Evolutionary conservation across 1,140 invertebrate species (phyloP).

Genomic region (Rhagoletis zephyria): DNA sequence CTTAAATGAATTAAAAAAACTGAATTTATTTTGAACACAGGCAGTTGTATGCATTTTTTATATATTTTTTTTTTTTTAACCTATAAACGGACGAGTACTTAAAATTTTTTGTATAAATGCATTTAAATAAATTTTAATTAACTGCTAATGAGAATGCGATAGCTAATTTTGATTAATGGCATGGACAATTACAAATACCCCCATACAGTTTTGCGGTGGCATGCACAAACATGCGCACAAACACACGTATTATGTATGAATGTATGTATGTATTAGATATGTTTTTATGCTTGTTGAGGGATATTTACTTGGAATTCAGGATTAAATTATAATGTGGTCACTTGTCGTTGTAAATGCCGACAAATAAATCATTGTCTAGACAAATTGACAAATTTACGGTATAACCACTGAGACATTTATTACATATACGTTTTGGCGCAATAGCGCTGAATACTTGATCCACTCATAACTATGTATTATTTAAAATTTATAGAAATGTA

Average conservation of each 20-base stretch:
- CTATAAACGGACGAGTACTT: no score
- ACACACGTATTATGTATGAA: background rate
- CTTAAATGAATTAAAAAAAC: no score
- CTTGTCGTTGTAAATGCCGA: background rate
- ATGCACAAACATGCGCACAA: background rate
- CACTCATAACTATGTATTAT: background rate
- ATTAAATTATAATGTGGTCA: slow-evolving; percentile 14
- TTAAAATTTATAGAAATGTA: slow-evolving; percentile 41
- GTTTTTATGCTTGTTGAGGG: background rate
- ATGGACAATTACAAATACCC: background rate
- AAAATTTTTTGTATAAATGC: no score
- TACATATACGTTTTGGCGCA: background rate
- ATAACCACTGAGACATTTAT: background rate
- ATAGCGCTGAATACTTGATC: background rate
- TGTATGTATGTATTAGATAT: background rate
- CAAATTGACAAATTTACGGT: slow-evolving; percentile 43
- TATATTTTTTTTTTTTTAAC: no score
- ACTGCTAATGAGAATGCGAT: slow-evolving; percentile 23
- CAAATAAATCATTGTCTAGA: slow-evolving; percentile 27
- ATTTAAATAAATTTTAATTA: slow-evolving; percentile 14
- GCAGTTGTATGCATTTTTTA: no score
- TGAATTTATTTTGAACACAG: no score
- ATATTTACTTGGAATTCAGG: background rate
- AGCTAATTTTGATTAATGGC: background rate
- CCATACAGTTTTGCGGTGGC: background rate